Percentiles rank a stretch among this genome's conserved stretches.
These are phyloP conservation scores for Microcebus griseorufus DNA, from an alignment of 2,113 vertebrate genomes.

Conservation along the genomic window DNA sequence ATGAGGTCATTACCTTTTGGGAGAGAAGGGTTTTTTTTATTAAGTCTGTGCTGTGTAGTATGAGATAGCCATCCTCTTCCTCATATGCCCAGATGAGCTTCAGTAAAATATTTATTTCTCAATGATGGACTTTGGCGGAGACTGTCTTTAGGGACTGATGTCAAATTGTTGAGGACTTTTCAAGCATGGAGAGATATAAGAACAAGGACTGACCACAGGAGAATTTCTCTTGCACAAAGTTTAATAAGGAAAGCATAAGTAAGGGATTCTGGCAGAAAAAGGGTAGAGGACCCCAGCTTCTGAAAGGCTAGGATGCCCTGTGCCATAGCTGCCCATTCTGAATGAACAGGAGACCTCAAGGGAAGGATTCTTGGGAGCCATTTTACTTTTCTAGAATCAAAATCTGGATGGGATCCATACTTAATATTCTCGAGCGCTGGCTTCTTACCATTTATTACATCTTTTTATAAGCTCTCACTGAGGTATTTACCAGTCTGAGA, in stretches of 20 bases:
- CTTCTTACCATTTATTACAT: not conserved
- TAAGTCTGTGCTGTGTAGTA: not conserved
- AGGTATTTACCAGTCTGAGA: not conserved
- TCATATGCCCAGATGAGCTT: not conserved
- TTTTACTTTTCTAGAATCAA: not conserved
- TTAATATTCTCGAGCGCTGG: not conserved
- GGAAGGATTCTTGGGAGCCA: not conserved
- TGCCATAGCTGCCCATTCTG: not conserved
- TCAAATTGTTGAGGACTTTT: not conserved
- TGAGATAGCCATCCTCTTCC: not conserved
- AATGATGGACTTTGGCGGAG: not conserved
- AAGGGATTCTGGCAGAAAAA: not conserved
- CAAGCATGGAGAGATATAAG: not conserved
- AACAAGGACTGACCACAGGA: not conserved
- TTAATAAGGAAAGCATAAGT: not conserved
- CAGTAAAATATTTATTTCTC: not conserved
- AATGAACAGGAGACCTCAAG: not conserved
- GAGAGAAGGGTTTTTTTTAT: not conserved
- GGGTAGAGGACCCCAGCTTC: not conserved
- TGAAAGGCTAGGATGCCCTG: rapidly evolving
- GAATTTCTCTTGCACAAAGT: not conserved
- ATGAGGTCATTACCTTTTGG: not conserved
- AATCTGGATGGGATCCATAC: not conserved
- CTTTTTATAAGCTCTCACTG: not conserved
- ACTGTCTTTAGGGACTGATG: not conserved